Evolutionary conservation across 2,113 vertebrate genomes (phyloP).

Genomic region (Zosterops borbonicus): DNA sequence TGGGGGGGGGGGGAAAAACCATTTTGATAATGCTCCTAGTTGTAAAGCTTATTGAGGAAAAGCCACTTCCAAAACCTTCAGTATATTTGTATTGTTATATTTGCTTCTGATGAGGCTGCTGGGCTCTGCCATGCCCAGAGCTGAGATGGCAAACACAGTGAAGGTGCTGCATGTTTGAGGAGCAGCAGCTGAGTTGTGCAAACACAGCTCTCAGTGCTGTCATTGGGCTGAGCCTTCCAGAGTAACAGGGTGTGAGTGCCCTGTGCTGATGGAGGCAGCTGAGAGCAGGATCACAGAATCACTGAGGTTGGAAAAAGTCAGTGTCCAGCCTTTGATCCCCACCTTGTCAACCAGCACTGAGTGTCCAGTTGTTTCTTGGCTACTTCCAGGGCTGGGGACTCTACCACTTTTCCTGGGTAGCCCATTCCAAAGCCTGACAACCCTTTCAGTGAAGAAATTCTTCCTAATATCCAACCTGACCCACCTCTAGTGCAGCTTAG

Average conservation of each 20-base stretch:
- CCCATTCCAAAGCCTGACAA: neutral
- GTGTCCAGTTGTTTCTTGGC: neutral
- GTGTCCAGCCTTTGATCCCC: fast-evolving
- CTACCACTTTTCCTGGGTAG: neutral
- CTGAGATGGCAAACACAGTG: neutral
- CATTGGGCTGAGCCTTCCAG: neutral
- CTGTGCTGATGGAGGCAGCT: neutral
- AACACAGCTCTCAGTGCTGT: neutral
- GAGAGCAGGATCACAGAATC: neutral
- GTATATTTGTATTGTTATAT: neutral
- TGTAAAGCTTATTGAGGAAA: neutral
- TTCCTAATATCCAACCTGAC: neutral
- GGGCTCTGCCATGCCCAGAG: neutral
- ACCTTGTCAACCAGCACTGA: neutral
- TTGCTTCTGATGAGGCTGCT: neutral
- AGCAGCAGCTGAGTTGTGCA: neutral
- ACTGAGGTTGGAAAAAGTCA: neutral
- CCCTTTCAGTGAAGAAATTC: neutral
- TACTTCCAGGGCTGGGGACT: neutral
- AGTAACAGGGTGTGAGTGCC: neutral
- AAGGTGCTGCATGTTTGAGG: neutral
- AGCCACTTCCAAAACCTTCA: neutral
- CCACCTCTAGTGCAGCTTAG: no score
- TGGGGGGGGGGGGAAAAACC: neutral
- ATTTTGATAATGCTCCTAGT: neutral